Percentiles rank a stretch among this genome's conserved stretches.
Conservation (phyloP, 2,797 vertebrate genomes). For the Mormyrops boulengeri region DNA sequence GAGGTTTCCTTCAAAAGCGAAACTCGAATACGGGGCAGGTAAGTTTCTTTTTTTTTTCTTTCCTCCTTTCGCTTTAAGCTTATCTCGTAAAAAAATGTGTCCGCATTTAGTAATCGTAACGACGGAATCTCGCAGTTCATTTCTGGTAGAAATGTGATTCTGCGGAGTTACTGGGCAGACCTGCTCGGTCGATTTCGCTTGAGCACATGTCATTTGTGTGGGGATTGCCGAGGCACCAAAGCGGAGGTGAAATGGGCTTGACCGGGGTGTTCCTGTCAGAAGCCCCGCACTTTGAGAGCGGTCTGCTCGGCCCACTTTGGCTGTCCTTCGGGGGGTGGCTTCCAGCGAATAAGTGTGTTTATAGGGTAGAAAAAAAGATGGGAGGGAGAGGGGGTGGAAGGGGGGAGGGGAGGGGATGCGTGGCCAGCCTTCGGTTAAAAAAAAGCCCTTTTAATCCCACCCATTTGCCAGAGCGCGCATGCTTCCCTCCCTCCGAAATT, state of each 20-base stretch:
- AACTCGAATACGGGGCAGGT: constrained; percentile 61
- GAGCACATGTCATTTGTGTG: constrained; percentile 58
- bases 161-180: neutral
- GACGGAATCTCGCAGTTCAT: neutral
- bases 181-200: constrained; percentile 54
- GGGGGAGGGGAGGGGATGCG: constrained; percentile 51
- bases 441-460: constrained; percentile 48
- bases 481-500: constrained; percentile 9
- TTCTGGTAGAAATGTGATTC: neutral
- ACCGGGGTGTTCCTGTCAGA: constrained; percentile 63
- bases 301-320: constrained; percentile 65
- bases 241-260: constrained; percentile 55
- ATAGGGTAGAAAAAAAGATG: constrained; percentile 62
- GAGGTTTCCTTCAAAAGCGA: constrained; percentile 64
- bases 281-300: constrained; percentile 49
- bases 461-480: constrained; percentile 41
- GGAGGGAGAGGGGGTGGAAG: constrained; percentile 62
- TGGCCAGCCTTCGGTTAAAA: constrained; percentile 49
- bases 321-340: constrained; percentile 62
- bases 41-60: constrained; percentile 31
- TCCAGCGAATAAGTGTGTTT: constrained; percentile 54
- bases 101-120: neutral
- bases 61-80: neutral
- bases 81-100: no score
- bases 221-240: constrained; percentile 58